A percentile compares a stretch with the other conserved stretches of the same genome.
phyloP scores from a whole-genome alignment of 1,140 invertebrate species.

The Calliopsis andreniformis region DNA sequence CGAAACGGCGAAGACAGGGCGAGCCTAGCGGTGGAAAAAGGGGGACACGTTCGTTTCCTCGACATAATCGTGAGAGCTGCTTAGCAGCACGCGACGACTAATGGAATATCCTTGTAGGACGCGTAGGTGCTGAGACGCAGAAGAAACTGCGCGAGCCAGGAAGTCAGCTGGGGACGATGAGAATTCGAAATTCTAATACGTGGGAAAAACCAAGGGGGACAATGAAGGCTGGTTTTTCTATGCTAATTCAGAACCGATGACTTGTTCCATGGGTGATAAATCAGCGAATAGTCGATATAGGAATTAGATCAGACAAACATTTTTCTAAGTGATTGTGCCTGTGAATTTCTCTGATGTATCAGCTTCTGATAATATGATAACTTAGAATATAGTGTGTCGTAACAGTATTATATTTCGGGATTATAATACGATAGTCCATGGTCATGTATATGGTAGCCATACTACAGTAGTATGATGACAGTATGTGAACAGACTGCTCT shows the following conservation, averaged over 20 bases:
- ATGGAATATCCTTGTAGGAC: conserved; percentile 26
- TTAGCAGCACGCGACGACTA: conserved; percentile 26
- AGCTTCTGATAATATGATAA: no score
- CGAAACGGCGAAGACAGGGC: background rate
- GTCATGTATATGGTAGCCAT: no score
- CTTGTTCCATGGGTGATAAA: background rate
- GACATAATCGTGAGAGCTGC: conserved; percentile 32
- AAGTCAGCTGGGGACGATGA: background rate
- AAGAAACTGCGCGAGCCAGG: background rate
- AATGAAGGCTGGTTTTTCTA: background rate
- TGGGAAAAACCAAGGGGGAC: background rate
- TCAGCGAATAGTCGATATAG: background rate
- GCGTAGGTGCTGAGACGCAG: background rate
- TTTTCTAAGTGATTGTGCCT: no score
- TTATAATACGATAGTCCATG: no score
- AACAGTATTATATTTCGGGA: no score
- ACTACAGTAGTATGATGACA: no score
- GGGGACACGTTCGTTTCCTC: conserved; percentile 7
- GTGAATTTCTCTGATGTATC: no score
- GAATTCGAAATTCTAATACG: conserved; percentile 1
- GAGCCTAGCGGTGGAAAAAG: background rate
- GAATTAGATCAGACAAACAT: no score
- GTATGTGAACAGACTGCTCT: no score
- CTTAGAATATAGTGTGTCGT: no score
- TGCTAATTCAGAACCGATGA: background rate